Percentiles rank a stretch among this genome's conserved stretches.
These are phyloP conservation scores for Drosophila mimica DNA, from an alignment of 2,888 invertebrate genomes.

Conservation along the genomic window DNA sequence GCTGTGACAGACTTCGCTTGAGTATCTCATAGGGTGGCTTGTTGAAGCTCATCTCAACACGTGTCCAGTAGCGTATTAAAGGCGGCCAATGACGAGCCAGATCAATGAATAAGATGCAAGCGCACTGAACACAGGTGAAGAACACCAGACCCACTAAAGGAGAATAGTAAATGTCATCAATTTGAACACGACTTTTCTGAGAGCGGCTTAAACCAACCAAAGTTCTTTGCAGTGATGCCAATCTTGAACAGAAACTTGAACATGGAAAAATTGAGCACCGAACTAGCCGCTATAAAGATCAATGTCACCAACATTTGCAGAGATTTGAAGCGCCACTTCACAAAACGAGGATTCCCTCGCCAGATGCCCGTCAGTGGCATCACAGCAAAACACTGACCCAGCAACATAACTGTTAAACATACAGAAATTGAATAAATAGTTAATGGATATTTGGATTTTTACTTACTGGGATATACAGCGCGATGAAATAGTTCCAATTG, in stretches of 20 bases:
- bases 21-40: conserved; percentile 77
- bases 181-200: neutral
- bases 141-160: conserved; percentile 80
- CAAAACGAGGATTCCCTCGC: conserved; percentile 81
- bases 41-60: conserved; percentile 80
- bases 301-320: conserved; percentile 65
- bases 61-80: conserved; percentile 81
- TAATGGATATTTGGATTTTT: rapidly evolving
- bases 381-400: conserved; percentile 86
- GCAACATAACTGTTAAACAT: conserved; percentile 82
- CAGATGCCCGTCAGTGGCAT: conserved; percentile 86
- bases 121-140: conserved; percentile 74
- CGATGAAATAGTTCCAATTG: conserved; percentile 85
- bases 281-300: conserved; percentile 62
- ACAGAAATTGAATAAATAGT: neutral
- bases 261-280: conserved; percentile 57
- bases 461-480: conserved; percentile 85
- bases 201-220: conserved; percentile 65
- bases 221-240: conserved; percentile 83
- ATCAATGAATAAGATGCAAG: conserved; percentile 77
- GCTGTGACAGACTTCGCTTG: conserved; percentile 62
- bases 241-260: conserved; percentile 63
- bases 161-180: neutral
- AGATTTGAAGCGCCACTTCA: conserved; percentile 78
- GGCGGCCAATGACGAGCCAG: conserved; percentile 82